Evolutionary conservation across 2,797 vertebrate genomes (phyloP).

Genomic region (Sebastes itinus): DNA sequence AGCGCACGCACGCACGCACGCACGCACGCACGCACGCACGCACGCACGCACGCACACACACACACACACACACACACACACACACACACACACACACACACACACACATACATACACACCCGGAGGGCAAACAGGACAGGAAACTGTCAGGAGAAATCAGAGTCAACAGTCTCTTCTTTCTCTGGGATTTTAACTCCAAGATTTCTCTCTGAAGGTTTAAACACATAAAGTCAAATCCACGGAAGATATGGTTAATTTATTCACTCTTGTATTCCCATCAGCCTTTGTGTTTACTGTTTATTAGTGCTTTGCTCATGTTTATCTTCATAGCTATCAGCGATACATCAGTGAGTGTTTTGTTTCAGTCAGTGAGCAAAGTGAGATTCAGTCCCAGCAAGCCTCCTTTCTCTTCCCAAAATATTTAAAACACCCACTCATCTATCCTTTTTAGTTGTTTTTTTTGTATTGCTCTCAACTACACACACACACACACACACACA

Average conservation of each 20-base stretch:
- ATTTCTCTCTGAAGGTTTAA: conserved; percentile 53
- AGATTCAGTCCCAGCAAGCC: conserved; percentile 37
- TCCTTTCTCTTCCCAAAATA: conserved; percentile 17
- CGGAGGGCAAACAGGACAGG: conserved; percentile 58
- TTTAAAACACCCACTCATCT: conserved; percentile 39
- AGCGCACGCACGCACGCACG: neutral
- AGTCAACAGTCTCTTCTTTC: conserved; percentile 63
- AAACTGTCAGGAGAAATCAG: conserved; percentile 72
- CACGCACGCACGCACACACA: neutral
- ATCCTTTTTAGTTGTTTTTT: conserved; percentile 25
- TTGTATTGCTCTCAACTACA: neutral
- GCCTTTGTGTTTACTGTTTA: conserved; percentile 59
- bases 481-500: neutral
- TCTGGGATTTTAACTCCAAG: conserved; percentile 39
- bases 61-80: neutral
- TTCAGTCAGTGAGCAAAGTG: conserved; percentile 54
- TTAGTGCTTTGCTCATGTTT: conserved; percentile 47
- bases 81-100: conserved; percentile 18
- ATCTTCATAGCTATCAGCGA: conserved; percentile 57
- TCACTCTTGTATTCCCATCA: conserved; percentile 52
- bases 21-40: neutral
- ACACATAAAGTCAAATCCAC: conserved; percentile 27
- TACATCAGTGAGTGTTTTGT: conserved; percentile 50
- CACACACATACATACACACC: neutral
- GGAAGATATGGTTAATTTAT: conserved; percentile 45